These are phyloP conservation scores for Gyrodactylus salaris DNA, from an alignment of 1,140 invertebrate species.

Conservation along the genomic window DNA sequence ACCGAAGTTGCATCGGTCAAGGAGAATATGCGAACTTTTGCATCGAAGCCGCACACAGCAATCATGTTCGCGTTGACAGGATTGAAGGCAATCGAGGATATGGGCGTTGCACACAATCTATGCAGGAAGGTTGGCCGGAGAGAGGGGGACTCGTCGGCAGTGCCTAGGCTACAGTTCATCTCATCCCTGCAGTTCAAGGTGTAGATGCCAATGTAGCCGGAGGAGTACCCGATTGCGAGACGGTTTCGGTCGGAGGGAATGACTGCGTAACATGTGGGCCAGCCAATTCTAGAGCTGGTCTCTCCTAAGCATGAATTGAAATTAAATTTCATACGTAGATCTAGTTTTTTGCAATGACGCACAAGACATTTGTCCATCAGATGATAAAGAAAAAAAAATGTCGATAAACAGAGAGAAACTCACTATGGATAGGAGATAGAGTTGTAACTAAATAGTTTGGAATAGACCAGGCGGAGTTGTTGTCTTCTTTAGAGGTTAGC, in stretches of 20 bases:
- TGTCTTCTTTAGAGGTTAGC: not conserved
- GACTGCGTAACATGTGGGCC: not conserved
- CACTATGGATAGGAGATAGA: not conserved
- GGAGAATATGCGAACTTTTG: not conserved
- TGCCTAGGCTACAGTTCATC: not conserved
- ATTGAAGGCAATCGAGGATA: not conserved
- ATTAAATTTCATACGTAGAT: too few species aligned
- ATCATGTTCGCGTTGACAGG: not conserved
- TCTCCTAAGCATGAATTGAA: not conserved
- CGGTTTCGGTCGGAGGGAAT: not conserved
- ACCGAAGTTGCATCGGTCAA: not conserved
- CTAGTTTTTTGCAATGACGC: too few species aligned
- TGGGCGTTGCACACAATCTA: not conserved
- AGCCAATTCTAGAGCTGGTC: not conserved
- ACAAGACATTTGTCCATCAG: too few species aligned
- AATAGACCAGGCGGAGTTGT: not conserved
- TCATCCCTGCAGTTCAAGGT: not conserved
- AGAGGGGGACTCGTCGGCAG: not conserved
- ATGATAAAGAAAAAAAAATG: too few species aligned
- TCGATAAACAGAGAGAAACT: not conserved
- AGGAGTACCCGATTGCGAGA: not conserved
- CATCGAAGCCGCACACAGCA: not conserved
- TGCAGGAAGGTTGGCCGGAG: not conserved
- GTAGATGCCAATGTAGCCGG: not conserved
- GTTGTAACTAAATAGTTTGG: not conserved